These are phyloP conservation scores for Calvadosia cruxmelitensis DNA, from an alignment of 30 jellyfish, hydroid and myxozoan species.

Conservation along the genomic window DNA sequence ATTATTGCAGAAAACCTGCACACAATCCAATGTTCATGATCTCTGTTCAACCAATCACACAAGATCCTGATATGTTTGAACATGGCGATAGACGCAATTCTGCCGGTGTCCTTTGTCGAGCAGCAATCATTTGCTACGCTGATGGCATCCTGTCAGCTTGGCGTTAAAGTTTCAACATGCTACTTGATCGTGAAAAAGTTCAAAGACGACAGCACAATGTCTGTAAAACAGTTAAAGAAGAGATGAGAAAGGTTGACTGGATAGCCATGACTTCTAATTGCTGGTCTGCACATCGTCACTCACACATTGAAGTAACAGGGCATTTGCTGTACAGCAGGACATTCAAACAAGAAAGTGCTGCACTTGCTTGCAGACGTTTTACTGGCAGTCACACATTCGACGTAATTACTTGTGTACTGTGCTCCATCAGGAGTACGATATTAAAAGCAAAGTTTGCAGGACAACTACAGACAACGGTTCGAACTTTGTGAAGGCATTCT, in stretches of 20 bases:
- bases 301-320: constrained; percentile 3
- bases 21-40: too few relatives aligned
- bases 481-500: constrained; percentile 1
- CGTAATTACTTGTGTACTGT: not conserved
- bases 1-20: too few relatives aligned
- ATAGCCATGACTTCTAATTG: constrained; percentile 1
- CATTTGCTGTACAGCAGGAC: not conserved
- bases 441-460: not conserved
- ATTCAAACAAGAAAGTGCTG: not conserved
- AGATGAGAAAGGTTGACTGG: not conserved
- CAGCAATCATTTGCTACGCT: too few relatives aligned
- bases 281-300: constrained; percentile 1
- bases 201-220: too few relatives aligned
- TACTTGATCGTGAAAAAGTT: too few relatives aligned
- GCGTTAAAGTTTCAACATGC: too few relatives aligned
- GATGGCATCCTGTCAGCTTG: too few relatives aligned
- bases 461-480: constrained; percentile 8
- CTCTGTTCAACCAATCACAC: too few relatives aligned
- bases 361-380: not conserved
- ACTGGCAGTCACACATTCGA: not conserved
- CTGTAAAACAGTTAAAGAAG: too few relatives aligned
- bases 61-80: too few relatives aligned
- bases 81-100: too few relatives aligned
- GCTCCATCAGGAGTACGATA: constrained; percentile 4
- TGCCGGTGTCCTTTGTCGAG: too few relatives aligned